Conservation (phyloP, 2,113 vertebrate genomes). For the Cheirogaleus medius region DNA sequence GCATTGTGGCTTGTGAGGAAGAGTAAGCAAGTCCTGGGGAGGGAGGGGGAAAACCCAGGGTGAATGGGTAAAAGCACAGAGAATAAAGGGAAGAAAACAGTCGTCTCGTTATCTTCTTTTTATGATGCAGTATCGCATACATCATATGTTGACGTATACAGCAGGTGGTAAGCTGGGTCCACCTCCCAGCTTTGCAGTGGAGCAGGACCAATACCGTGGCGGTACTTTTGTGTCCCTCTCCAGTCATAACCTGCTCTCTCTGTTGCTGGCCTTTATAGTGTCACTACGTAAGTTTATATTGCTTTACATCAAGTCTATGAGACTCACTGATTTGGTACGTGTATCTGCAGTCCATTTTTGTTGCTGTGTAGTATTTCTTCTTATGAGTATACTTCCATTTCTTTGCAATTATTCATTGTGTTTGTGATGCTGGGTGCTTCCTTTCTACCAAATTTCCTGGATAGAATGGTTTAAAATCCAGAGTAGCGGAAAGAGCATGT, state of each 20-base stretch:
- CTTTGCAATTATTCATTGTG: neutral
- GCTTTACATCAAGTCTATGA: neutral
- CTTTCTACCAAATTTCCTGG: neutral
- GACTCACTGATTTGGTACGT: neutral
- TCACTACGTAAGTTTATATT: neutral
- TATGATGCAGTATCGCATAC: neutral
- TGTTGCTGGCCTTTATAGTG: neutral
- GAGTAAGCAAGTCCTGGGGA: neutral
- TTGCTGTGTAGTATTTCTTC: neutral
- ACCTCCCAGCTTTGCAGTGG: neutral
- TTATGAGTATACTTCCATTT: neutral
- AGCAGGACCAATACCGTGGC: neutral
- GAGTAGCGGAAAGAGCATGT: neutral
- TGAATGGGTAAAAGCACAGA: neutral
- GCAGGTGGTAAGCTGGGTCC: neutral
- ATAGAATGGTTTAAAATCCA: neutral
- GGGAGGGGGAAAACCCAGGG: neutral
- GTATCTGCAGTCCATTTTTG: neutral
- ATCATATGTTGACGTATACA: neutral
- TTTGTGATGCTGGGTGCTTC: neutral
- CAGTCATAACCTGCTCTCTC: neutral
- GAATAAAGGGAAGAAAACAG: neutral
- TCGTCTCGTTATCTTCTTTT: neutral
- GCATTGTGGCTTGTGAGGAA: neutral
- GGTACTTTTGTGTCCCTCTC: neutral